A percentile compares a stretch with the other conserved stretches of the same genome.
phyloP scores from a whole-genome alignment of 92 coral and sea anemone genomes.

The Parazoanthus swiftii region DNA sequence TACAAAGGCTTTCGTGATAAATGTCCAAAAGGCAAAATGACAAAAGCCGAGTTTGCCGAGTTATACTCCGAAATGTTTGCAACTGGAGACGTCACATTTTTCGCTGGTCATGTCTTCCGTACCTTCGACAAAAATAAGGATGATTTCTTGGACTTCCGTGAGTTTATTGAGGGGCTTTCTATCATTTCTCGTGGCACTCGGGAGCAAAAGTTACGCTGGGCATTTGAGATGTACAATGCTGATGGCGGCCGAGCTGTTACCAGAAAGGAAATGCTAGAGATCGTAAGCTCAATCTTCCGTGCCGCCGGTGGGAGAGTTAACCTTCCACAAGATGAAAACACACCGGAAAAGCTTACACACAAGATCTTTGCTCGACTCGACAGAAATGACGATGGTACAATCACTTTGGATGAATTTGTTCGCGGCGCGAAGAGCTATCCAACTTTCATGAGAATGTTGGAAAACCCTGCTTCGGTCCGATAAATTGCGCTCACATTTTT shows the following conservation, averaged over 20 bases:
- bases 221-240: conserved; percentile 96
- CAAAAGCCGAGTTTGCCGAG: conserved; percentile 83
- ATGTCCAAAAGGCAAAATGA: conserved; percentile 97
- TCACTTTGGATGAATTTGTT: conserved; percentile 84
- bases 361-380: conserved; percentile 92
- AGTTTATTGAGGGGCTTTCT: conserved; percentile 96
- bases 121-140: conserved; percentile 97
- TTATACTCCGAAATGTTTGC: conserved; percentile 81
- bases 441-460: conserved; percentile 90
- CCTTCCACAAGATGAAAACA: conserved; percentile 90
- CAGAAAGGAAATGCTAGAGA: conserved; percentile 89
- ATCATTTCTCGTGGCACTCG: conserved; percentile 88
- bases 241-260: conserved; percentile 90
- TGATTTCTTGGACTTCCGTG: conserved; percentile 91
- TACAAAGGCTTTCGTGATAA: conserved; percentile 78
- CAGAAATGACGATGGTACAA: conserved; percentile 84
- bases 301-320: conserved; percentile 77
- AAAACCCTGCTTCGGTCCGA: conserved; percentile 73
- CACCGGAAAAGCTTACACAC: conserved; percentile 90
- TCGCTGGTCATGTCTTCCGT: conserved; percentile 96
- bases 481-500: conserved; percentile 18
- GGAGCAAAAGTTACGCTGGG: conserved; percentile 95
- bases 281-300: conserved; percentile 88
- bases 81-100: conserved; percentile 86
- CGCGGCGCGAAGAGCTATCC: conserved; percentile 94